These are phyloP conservation scores for Ia io DNA, from an alignment of 2,113 vertebrate species.

Conservation along the genomic window DNA sequence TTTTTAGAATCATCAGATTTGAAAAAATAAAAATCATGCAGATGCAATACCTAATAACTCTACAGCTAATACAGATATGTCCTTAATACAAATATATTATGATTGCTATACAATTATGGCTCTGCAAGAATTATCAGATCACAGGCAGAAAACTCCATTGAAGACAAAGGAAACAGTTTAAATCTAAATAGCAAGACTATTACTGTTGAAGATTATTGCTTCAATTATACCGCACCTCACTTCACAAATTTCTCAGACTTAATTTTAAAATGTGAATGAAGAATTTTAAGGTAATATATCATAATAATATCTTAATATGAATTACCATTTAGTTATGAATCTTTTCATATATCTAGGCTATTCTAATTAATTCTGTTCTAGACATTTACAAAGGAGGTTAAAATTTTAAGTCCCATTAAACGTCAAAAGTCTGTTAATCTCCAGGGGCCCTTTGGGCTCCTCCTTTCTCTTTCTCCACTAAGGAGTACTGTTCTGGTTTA, in stretches of 20 bases:
- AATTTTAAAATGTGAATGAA: neutral
- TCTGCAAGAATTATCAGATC: neutral
- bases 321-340: neutral
- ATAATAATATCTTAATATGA: neutral
- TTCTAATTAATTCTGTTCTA: slow-evolving; percentile 34
- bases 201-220: neutral
- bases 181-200: neutral
- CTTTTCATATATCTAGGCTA: neutral
- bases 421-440: neutral
- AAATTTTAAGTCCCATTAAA: neutral
- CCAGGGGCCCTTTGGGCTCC: neutral
- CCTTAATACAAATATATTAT: neutral
- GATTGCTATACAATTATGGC: neutral
- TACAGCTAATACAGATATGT: neutral
- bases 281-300: neutral
- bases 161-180: neutral
- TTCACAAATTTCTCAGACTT: slow-evolving; percentile 10
- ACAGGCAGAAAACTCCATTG: neutral
- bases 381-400: neutral
- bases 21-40: neutral
- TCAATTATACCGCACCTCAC: neutral
- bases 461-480: neutral
- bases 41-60: neutral
- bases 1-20: neutral
- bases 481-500: neutral